Conservation (phyloP, 2,113 vertebrate species). For the Emydocephalus ijimae region DNA sequence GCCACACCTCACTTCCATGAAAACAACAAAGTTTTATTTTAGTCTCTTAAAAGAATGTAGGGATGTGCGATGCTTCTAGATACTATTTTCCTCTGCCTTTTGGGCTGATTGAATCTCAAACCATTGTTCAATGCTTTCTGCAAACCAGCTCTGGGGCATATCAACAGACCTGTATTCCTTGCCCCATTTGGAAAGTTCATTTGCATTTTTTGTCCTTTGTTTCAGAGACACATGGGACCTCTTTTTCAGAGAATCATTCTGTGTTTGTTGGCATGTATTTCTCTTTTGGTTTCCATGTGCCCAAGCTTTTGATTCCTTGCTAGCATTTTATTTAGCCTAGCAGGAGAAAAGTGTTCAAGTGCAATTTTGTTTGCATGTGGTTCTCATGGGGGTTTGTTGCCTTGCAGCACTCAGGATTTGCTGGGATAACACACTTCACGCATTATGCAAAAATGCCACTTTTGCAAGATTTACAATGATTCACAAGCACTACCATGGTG, state of each 20-base stretch:
- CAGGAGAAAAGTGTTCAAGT: not conserved
- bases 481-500: not conserved
- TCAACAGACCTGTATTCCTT: not conserved
- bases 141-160: not conserved
- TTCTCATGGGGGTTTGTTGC: not conserved
- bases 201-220: not conserved
- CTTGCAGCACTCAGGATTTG: not conserved
- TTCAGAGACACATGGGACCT: not conserved
- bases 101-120: not conserved
- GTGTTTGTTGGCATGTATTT: not conserved
- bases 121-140: not conserved
- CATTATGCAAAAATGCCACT: not conserved
- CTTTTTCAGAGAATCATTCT: not conserved
- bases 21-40: not conserved
- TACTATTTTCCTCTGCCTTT: not conserved
- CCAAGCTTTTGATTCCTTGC: not conserved
- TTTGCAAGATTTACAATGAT: not conserved
- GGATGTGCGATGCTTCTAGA: not conserved
- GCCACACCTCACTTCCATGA: not conserved
- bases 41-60: not conserved
- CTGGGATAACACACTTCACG: not conserved
- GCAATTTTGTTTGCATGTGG: not conserved
- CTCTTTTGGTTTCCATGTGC: not conserved
- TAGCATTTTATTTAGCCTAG: not conserved
- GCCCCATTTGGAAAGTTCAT: not conserved